Conservation (phyloP, 2,888 invertebrate genomes). For the Lissocephala sabroskyi region DNA sequence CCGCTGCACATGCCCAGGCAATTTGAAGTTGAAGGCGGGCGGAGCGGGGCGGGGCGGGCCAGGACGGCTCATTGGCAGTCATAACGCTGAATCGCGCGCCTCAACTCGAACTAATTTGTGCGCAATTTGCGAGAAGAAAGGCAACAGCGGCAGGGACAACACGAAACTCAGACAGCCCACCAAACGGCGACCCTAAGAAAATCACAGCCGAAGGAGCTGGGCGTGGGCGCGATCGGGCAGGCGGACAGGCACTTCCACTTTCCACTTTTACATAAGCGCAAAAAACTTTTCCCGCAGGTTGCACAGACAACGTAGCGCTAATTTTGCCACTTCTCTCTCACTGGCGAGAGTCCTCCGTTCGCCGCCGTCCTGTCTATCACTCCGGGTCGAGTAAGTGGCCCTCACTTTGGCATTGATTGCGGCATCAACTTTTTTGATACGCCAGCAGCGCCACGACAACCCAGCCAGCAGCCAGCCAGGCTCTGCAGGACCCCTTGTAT, state of each 20-base stretch:
- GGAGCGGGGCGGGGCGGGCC: constrained; percentile 13
- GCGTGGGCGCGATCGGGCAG: not conserved
- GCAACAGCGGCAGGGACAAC: constrained; percentile 20
- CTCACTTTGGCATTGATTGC: constrained; percentile 37
- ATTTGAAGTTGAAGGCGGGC: constrained; percentile 39
- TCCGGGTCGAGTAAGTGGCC: not conserved
- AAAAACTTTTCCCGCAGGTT: constrained; percentile 56
- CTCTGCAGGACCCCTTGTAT: too few relatives aligned
- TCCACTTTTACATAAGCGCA: constrained; percentile 56
- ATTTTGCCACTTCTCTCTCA: constrained; percentile 32
- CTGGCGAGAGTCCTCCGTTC: too few relatives aligned
- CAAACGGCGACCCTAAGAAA: not conserved
- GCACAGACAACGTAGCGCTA: constrained; percentile 36
- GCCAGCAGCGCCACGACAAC: not conserved
- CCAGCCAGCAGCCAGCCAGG: too few relatives aligned
- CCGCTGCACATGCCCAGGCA: constrained; percentile 33
- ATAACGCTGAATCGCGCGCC: constrained; percentile 56
- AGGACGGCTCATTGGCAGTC: constrained; percentile 55
- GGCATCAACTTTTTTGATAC: constrained; percentile 46
- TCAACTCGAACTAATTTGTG: constrained; percentile 56
- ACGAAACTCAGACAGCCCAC: too few relatives aligned
- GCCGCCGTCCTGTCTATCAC: too few relatives aligned
- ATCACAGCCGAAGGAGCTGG: not conserved
- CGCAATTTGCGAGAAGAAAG: constrained; percentile 44
- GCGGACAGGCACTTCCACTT: not conserved